These are phyloP conservation scores for Melanerpes formicivorus DNA, from an alignment of 2,113 vertebrate genomes.

Conservation along the genomic window DNA sequence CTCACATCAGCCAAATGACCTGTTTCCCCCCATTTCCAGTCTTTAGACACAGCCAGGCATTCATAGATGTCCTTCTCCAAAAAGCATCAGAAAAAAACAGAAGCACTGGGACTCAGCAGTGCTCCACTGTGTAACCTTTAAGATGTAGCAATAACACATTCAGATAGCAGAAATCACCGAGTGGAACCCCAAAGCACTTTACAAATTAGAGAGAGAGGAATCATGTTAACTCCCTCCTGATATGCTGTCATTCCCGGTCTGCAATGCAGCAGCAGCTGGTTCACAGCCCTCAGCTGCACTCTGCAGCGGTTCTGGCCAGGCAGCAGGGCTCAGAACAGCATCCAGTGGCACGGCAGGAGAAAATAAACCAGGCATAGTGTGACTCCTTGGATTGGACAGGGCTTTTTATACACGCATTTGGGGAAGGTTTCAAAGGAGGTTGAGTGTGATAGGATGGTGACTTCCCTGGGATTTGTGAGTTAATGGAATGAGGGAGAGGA, in stretches of 20 bases:
- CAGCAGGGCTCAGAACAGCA: not conserved
- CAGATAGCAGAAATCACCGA: not conserved
- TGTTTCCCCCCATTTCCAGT: not conserved
- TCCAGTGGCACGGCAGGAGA: not conserved
- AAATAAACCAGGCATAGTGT: not conserved
- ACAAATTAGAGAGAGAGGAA: conserved; percentile 32
- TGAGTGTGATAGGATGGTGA: not conserved
- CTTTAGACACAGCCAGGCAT: not conserved
- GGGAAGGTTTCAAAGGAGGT: not conserved
- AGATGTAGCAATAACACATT: not conserved
- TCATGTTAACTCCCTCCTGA: not conserved
- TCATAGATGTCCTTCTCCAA: not conserved
- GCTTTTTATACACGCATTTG: not conserved
- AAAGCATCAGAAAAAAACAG: not conserved
- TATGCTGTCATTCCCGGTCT: not conserved
- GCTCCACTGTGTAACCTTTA: not conserved
- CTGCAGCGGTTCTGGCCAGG: not conserved
- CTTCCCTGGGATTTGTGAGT: not conserved
- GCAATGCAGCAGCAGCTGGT: conserved; percentile 10
- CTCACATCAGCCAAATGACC: not conserved
- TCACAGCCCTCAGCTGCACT: not conserved
- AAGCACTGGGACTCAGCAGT: not conserved
- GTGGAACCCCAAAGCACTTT: conserved; percentile 38
- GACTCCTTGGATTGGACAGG: not conserved
- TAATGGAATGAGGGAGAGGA: not conserved